Percentiles rank a stretch among this genome's conserved stretches.
These are phyloP conservation scores for Maniola jurtina DNA, from an alignment of 1,140 invertebrate genomes.

Conservation along the genomic window DNA sequence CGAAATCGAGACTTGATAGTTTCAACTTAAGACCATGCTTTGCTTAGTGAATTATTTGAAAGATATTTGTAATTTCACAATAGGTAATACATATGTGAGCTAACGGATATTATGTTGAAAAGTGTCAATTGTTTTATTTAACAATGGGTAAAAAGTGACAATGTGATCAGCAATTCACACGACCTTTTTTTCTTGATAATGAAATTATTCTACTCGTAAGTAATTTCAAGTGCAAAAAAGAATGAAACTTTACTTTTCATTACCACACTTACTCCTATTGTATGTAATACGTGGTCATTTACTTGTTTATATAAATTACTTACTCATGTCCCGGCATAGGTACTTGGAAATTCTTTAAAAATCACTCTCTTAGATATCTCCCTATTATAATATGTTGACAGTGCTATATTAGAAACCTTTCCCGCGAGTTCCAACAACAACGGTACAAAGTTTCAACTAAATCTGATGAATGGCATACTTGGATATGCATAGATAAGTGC, in stretches of 20 bases:
- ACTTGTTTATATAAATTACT: too few relatives aligned
- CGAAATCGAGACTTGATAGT: slow-evolving; percentile 74
- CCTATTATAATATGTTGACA: too few relatives aligned
- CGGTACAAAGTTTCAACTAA: too few relatives aligned
- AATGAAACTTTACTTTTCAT: neutral
- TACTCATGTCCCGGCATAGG: too few relatives aligned
- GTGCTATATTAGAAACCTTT: too few relatives aligned
- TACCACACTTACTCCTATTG: neutral
- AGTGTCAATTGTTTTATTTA: slow-evolving; percentile 42
- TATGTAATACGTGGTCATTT: neutral
- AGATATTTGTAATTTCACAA: slow-evolving; percentile 65
- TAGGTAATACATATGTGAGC: slow-evolving; percentile 51
- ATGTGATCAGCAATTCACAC: slow-evolving; percentile 25
- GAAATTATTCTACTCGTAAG: slow-evolving; percentile 16
- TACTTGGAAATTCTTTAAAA: too few relatives aligned
- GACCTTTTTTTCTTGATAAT: slow-evolving; percentile 30
- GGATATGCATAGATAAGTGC: too few relatives aligned
- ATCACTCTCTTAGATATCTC: too few relatives aligned
- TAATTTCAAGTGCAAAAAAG: slow-evolving; percentile 11
- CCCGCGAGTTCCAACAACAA: too few relatives aligned
- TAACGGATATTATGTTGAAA: slow-evolving; percentile 59
- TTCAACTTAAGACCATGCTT: slow-evolving; percentile 70
- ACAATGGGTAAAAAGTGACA: slow-evolving; percentile 38
- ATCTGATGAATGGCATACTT: too few relatives aligned
- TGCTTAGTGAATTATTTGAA: slow-evolving; percentile 72